These are phyloP conservation scores for Pteropus rufus DNA, from an alignment of 2,797 vertebrate species.

Conservation along the genomic window DNA sequence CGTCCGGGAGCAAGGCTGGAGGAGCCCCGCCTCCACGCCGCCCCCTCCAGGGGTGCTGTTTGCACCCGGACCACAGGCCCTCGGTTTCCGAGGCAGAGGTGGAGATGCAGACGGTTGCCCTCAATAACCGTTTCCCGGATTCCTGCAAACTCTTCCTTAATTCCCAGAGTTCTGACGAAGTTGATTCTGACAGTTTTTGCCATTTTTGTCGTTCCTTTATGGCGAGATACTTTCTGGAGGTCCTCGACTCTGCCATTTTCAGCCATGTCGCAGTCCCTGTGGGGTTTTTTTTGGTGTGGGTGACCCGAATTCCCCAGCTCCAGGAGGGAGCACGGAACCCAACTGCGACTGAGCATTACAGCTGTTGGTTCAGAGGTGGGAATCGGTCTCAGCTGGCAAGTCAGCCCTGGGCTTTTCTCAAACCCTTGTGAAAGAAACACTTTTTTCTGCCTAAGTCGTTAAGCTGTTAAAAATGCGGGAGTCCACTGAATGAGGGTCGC, in stretches of 20 bases:
- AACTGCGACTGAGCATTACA: rapidly evolving
- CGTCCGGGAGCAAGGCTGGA: rapidly evolving
- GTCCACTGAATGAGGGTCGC: rapidly evolving
- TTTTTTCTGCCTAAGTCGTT: no score
- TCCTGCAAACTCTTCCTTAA: no score
- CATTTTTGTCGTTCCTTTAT: not conserved
- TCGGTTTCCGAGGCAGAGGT: not conserved
- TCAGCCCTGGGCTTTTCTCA: not conserved
- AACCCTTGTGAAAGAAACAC: not conserved
- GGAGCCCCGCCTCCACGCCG: not conserved
- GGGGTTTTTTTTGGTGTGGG: not conserved
- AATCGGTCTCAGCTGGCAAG: not conserved
- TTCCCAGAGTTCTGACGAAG: no score
- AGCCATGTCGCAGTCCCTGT: rapidly evolving
- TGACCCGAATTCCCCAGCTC: not conserved
- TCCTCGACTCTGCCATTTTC: not conserved
- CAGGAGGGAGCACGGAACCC: not conserved
- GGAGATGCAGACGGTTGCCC: not conserved
- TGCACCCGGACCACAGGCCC: rapidly evolving
- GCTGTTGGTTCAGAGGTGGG: rapidly evolving
- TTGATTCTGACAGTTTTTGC: not conserved
- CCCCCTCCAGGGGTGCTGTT: no score
- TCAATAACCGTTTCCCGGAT: no score
- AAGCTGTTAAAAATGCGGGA: not conserved
- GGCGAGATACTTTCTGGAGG: not conserved